These are phyloP conservation scores for Herminia tarsipennalis DNA, from an alignment of 2,888 invertebrate species.

Conservation along the genomic window DNA sequence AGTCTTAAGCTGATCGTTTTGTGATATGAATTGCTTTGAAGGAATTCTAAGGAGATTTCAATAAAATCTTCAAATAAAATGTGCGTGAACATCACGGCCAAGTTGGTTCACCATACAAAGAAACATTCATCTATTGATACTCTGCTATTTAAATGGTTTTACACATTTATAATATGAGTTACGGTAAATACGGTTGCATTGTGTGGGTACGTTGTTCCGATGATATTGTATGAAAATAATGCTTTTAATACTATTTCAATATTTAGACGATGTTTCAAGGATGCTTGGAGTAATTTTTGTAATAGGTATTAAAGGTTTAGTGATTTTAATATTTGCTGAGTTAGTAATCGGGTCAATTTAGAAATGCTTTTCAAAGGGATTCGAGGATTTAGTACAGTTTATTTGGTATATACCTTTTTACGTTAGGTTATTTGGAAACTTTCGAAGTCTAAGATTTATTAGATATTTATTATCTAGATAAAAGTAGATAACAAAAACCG, in stretches of 20 bases:
- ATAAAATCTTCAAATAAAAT: constrained; percentile 72
- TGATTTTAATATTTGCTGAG: constrained; percentile 31
- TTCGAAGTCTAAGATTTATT: no score
- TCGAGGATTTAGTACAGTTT: no score
- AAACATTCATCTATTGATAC: constrained; percentile 82
- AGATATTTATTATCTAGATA: no score
- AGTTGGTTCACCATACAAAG: constrained; percentile 84
- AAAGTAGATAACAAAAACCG: no score
- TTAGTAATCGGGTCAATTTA: not conserved
- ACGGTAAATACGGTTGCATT: constrained; percentile 79
- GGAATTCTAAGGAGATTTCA: constrained; percentile 33
- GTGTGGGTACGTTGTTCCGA: constrained; percentile 72
- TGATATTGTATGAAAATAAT: constrained; percentile 82
- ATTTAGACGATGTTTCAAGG: constrained; percentile 68
- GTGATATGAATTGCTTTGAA: constrained; percentile 36
- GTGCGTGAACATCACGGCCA: constrained; percentile 84
- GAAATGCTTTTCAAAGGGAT: not conserved
- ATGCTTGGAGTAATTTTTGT: constrained; percentile 48
- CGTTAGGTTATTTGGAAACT: no score
- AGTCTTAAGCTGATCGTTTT: constrained; percentile 6
- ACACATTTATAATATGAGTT: constrained; percentile 84
- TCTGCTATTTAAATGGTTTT: constrained; percentile 84
- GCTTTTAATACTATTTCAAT: constrained; percentile 80
- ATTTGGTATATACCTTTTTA: no score
- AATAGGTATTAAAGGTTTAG: constrained; percentile 43